Conservation (phyloP, 1,140 invertebrate genomes). For the Acyrthosiphon pisum region DNA sequence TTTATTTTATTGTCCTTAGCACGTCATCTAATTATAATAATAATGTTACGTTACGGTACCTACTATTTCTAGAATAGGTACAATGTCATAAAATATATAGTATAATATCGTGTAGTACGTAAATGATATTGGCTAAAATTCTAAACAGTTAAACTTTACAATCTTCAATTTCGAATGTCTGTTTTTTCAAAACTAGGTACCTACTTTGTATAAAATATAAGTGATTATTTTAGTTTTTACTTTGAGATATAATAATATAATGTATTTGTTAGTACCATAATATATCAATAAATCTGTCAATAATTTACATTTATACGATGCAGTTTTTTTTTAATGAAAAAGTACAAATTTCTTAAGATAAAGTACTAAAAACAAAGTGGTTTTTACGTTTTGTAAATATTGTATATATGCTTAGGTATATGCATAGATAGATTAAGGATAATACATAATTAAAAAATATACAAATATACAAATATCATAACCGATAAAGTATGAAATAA, state of each 20-base stretch:
- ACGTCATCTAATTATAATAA: conserved; percentile 46
- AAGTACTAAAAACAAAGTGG: not conserved
- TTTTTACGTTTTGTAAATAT: not conserved
- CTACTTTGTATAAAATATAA: not conserved
- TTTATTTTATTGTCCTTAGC: conserved; percentile 33
- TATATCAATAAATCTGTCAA: not conserved
- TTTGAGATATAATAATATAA: not conserved
- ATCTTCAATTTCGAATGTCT: not conserved
- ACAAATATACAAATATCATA: not conserved
- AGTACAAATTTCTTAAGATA: not conserved
- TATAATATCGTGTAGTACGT: not conserved
- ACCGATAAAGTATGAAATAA: not conserved
- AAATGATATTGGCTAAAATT: not conserved
- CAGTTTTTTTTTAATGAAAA: no score
- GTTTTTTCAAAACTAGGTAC: not conserved
- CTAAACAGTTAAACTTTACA: not conserved
- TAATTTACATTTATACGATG: not conserved
- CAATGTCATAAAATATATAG: conserved; percentile 23
- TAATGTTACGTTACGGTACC: conserved; percentile 30
- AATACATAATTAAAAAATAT: no score
- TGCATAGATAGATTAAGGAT: not conserved
- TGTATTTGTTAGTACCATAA: not conserved
- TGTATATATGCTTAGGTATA: not conserved
- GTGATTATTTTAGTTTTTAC: not conserved
- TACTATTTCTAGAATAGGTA: not conserved